Evolutionary conservation across 2,888 invertebrate species (phyloP), one percentile per base, ranked within the genome.

Genomic region (Nasonia oneida): DNA sequence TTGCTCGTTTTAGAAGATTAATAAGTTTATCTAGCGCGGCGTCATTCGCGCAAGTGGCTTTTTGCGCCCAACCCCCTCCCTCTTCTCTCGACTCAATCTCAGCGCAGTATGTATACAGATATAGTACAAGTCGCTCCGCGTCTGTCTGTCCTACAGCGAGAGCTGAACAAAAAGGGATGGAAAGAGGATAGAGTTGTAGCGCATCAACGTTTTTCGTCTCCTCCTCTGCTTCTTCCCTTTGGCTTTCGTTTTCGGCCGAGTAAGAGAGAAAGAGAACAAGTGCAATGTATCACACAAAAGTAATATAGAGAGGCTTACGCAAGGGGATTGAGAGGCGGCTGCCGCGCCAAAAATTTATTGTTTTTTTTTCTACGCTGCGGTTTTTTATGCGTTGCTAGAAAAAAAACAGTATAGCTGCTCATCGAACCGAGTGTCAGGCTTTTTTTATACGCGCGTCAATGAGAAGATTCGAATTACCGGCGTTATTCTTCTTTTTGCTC

Each of bases 1-100:
- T 83, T 71, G 78, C 76, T 84, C 42, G 57, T 78, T 84, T 85
- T 73, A 71, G 80, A 79, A 79, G 81, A 87, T 80, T 82, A 84
- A 87, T 87, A 84, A 87, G 80, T 80, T 85, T 85, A 85, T 73
- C 75, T 39, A 29, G 67, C 39, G 39, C 53, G 2, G 23, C 83
- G 78, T 83, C 73, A 79, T 83, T 84, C 33, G 71, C 81, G 47
- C 57, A 61, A 81, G 81, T 77, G 76, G 73, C 81, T 84, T 85
- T 85, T 85, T 85, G 77, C n/a, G 10, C 57, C 18, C 57, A 10
- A 42, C 0, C 8, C 6, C 8, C 6, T 42, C 6, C 6, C 47
- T 47, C 47, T 47, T 3, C 29, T 64, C 75, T 23, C 53, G 76
- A 61, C 64, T 83, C 83, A 78, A 73, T 73, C 78, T 78, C 64